Evolutionary conservation across 2,113 vertebrate genomes (phyloP).

Genomic region (Zosterops pallidus): DNA sequence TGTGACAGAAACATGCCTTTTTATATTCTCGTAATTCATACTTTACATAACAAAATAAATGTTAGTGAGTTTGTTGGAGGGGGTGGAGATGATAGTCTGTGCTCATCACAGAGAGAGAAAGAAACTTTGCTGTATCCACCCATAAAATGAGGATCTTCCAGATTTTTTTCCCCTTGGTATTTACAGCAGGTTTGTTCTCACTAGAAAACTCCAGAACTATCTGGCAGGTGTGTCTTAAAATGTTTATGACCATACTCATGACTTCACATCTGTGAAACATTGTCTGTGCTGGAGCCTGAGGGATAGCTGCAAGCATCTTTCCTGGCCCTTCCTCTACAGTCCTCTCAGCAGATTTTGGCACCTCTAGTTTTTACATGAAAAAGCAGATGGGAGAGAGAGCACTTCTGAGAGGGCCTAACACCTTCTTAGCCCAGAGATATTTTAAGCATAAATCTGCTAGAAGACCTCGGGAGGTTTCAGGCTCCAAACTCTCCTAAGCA

Average conservation of each 20-base stretch:
- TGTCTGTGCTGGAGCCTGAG: background rate
- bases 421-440: slow-evolving; percentile 34
- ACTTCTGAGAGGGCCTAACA: slow-evolving; percentile 28
- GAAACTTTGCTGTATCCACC: background rate
- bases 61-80: background rate
- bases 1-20: background rate
- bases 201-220: slow-evolving; percentile 24
- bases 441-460: slow-evolving; percentile 30
- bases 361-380: background rate
- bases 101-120: background rate
- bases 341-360: slow-evolving; percentile 31
- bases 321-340: background rate
- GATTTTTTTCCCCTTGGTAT: background rate
- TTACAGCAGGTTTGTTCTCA: background rate
- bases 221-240: slow-evolving; percentile 49
- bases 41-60: background rate
- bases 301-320: slow-evolving; percentile 42
- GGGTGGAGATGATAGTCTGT: background rate
- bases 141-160: background rate
- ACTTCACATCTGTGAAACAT: slow-evolving; percentile 40
- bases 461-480: background rate
- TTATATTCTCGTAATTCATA: background rate
- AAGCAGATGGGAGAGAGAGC: slow-evolving; percentile 41
- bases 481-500: background rate
- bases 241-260: background rate